Conservation (phyloP, 2,797 vertebrate genomes). For the Lycodopsis pacificus region DNA sequence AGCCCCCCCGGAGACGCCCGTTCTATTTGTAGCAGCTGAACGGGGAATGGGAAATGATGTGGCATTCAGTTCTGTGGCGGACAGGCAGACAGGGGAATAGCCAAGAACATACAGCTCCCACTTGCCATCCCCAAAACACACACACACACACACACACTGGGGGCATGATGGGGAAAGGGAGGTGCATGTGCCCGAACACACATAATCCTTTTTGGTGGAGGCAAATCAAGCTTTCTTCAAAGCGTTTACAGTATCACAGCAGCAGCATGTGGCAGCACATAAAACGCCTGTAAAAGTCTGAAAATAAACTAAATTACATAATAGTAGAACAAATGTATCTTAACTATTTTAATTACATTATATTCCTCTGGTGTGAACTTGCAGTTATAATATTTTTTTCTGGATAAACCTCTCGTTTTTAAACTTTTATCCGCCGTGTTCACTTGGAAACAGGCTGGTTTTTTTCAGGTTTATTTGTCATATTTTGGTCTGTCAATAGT, state of each 20-base stretch:
- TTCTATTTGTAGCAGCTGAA: slow-evolving; percentile 76
- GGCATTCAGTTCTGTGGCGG: slow-evolving; percentile 61
- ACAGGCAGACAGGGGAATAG: slow-evolving; percentile 48
- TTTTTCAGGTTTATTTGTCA: not conserved
- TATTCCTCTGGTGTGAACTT: slow-evolving; percentile 9
- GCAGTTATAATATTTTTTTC: not conserved
- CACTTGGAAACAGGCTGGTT: not conserved
- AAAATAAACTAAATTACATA: slow-evolving; percentile 26
- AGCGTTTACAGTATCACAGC: slow-evolving; percentile 23
- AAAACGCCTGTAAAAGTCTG: not conserved
- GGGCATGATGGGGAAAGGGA: slow-evolving; percentile 11
- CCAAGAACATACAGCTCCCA: slow-evolving; percentile 23
- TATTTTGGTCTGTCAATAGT: not conserved
- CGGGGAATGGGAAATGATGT: slow-evolving; percentile 69
- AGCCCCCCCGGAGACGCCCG: slow-evolving; percentile 58
- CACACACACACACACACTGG: slow-evolving; percentile 14
- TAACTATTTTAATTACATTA: not conserved
- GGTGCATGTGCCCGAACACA: slow-evolving; percentile 29
- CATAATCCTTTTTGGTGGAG: slow-evolving; percentile 56
- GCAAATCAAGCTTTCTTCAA: slow-evolving; percentile 57
- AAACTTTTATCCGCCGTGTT: not conserved
- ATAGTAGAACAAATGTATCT: slow-evolving; percentile 10
- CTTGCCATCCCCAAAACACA: slow-evolving; percentile 13
- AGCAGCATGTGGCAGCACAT: slow-evolving; percentile 37
- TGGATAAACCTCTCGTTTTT: not conserved